A percentile compares a stretch with the other conserved stretches of the same genome.
These are phyloP conservation scores for Adelges cooleyi DNA, from an alignment of 1,140 invertebrate species.

Conservation along the genomic window DNA sequence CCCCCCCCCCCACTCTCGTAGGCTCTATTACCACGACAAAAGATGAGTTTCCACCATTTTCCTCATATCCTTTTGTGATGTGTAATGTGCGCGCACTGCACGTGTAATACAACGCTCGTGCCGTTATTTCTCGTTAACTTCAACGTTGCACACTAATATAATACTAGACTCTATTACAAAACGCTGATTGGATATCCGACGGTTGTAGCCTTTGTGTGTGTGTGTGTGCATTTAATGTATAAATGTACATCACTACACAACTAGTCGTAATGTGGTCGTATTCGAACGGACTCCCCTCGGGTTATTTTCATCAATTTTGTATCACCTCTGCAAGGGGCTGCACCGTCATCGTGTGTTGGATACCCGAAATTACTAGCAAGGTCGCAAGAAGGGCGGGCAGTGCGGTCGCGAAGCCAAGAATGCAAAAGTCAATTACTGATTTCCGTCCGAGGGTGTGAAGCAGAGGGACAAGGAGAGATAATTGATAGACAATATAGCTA, in stretches of 20 bases:
- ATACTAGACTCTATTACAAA: not conserved
- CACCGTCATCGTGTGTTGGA: not conserved
- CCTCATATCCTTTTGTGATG: too few relatives aligned
- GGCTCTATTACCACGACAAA: too few relatives aligned
- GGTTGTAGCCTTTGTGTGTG: not conserved
- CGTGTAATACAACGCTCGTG: not conserved
- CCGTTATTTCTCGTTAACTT: conserved; percentile 24
- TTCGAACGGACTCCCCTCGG: too few relatives aligned
- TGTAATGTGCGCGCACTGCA: too few relatives aligned
- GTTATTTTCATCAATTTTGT: conserved; percentile 22
- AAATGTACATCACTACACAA: too few relatives aligned
- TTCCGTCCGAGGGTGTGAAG: too few relatives aligned
- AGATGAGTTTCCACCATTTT: too few relatives aligned
- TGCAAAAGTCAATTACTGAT: not conserved
- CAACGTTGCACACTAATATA: not conserved
- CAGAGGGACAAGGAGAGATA: too few relatives aligned
- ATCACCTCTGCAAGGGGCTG: not conserved
- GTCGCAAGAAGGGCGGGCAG: not conserved
- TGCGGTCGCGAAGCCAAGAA: not conserved
- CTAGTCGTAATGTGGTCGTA: too few relatives aligned
- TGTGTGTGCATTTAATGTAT: too few relatives aligned
- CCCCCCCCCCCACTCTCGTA: too few relatives aligned
- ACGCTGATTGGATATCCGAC: conserved; percentile 14
- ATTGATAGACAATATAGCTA: too few relatives aligned
- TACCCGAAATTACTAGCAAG: not conserved